These are phyloP conservation scores for Trichonephila clavata DNA, from an alignment of 1,140 invertebrate species.

Conservation along the genomic window DNA sequence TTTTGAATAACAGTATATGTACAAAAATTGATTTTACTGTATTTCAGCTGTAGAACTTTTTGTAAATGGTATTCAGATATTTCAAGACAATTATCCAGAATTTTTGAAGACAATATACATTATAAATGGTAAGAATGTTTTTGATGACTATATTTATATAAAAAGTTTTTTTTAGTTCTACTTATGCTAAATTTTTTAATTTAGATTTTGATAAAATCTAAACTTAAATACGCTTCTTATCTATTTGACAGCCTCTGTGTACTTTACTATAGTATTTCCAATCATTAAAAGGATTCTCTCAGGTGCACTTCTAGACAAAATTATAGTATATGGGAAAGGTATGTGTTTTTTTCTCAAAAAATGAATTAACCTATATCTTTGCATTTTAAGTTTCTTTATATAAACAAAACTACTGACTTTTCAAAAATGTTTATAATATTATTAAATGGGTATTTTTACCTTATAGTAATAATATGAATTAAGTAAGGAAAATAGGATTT, in stretches of 20 bases:
- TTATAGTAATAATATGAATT: too few relatives aligned
- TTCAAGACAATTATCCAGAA: slow-evolving; percentile 65
- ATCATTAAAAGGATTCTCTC: slow-evolving; percentile 15
- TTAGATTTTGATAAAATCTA: too few relatives aligned
- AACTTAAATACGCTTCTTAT: not conserved
- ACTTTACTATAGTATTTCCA: slow-evolving; percentile 32
- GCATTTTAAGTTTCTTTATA: too few relatives aligned
- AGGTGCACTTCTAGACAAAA: slow-evolving; percentile 18
- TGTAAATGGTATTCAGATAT: not conserved
- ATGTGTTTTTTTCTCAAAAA: not conserved
- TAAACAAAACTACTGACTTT: too few relatives aligned
- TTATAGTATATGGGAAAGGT: slow-evolving; percentile 23
- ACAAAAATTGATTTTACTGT: too few relatives aligned
- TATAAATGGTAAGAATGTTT: slow-evolving; percentile 48
- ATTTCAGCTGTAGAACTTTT: slow-evolving; percentile 25
- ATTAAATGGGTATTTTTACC: too few relatives aligned
- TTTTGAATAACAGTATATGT: too few relatives aligned
- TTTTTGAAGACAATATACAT: slow-evolving; percentile 9
- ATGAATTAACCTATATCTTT: too few relatives aligned
- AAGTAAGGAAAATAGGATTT: too few relatives aligned
- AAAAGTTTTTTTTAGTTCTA: not conserved
- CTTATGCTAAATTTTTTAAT: not conserved
- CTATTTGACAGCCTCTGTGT: not conserved
- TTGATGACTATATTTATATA: not conserved
- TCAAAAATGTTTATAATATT: too few relatives aligned